phyloP scores from a whole-genome alignment of 2,888 invertebrate genomes.

The Spodoptera exigua region DNA sequence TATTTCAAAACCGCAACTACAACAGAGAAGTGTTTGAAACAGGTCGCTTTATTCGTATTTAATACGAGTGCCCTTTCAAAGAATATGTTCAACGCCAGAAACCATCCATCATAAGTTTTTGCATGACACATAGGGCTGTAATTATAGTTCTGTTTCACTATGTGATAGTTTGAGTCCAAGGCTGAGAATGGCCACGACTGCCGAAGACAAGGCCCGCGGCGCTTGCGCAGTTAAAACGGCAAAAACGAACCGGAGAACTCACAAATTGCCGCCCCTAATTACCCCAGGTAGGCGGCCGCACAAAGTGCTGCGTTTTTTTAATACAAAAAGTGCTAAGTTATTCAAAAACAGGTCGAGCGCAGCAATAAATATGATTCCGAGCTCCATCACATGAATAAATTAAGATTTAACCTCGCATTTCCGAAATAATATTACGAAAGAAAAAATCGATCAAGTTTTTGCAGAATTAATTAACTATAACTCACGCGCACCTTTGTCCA shows the following conservation, averaged over 20 bases:
- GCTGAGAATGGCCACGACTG: conserved; percentile 47
- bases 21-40: neutral
- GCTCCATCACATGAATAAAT: conserved; percentile 57
- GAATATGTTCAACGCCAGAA: conserved; percentile 5
- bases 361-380: conserved; percentile 66
- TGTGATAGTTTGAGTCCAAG: conserved; percentile 58
- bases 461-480: conserved; percentile 42
- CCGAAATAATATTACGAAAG: conserved; percentile 37
- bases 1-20: neutral
- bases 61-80: neutral
- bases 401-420: conserved; percentile 51
- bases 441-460: conserved; percentile 45
- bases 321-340: conserved; percentile 77
- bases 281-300: conserved; percentile 78
- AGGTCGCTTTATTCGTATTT: neutral
- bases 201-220: conserved; percentile 59
- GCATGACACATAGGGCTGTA: conserved; percentile 35
- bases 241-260: conserved; percentile 66
- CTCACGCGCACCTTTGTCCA: conserved; percentile 30
- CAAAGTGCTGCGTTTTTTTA: conserved; percentile 66
- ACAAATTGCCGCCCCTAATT: conserved; percentile 81
- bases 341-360: conserved; percentile 68
- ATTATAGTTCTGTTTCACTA: conserved; percentile 50
- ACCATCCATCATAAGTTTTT: conserved; percentile 49
- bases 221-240: conserved; percentile 62